Percentiles rank a stretch among this genome's conserved stretches.
These are phyloP conservation scores for Aporrectodea caliginosa DNA, from an alignment of 1,140 invertebrate species.

Conservation along the genomic window DNA sequence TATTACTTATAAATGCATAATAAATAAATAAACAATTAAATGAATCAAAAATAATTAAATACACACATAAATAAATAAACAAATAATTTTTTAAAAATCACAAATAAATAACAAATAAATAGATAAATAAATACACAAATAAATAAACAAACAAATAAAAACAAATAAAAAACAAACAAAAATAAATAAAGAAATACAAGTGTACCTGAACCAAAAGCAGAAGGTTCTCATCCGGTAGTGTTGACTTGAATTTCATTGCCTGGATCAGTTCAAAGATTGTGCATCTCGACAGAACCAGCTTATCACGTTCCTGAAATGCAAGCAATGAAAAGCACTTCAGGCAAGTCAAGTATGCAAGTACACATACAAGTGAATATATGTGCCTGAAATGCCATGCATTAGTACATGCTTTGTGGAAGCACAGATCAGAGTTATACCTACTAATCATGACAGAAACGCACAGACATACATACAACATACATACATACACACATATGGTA, in stretches of 20 bases:
- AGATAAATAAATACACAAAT: too few relatives aligned
- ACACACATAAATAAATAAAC: constrained; percentile 24
- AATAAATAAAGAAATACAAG: too few relatives aligned
- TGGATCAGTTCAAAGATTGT: constrained; percentile 90
- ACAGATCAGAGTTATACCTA: too few relatives aligned
- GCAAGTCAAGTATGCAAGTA: background rate
- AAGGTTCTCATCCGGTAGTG: constrained; percentile 89
- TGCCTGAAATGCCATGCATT: background rate
- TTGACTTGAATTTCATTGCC: constrained; percentile 89
- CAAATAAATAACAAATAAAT: too few relatives aligned
- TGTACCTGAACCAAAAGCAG: constrained; percentile 79
- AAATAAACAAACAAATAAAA: too few relatives aligned
- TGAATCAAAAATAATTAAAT: background rate
- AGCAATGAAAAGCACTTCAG: background rate
- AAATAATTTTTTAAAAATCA: constrained; percentile 14
- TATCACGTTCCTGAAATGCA: constrained; percentile 77
- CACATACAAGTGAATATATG: background rate
- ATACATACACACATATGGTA: too few relatives aligned
- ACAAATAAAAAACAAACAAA: too few relatives aligned
- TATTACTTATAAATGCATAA: too few relatives aligned
- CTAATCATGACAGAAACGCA: too few relatives aligned
- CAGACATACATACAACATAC: too few relatives aligned
- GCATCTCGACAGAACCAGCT: constrained; percentile 80
- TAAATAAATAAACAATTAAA: background rate
- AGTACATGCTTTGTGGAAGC: too few relatives aligned